A percentile compares a stretch with the other conserved stretches of the same genome.
Evolutionary conservation across 1,140 invertebrate genomes (phyloP).

Genomic region (Ceratosolen fusciceps): DNA sequence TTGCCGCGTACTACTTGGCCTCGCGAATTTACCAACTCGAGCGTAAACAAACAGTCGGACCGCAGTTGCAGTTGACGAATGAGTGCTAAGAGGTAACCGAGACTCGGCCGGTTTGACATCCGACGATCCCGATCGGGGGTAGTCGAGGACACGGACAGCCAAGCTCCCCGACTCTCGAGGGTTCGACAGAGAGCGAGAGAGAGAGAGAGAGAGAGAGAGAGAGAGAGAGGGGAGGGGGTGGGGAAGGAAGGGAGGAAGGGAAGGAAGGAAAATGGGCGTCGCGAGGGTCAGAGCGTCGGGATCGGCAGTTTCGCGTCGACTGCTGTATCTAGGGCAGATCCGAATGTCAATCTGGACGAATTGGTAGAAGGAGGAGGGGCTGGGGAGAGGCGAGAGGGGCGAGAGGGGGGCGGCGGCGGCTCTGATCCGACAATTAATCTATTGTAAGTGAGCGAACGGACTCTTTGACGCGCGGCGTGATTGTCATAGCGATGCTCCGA

Average conservation of each 20-base stretch:
- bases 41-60: neutral
- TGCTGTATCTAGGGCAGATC: constrained; percentile 57
- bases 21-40: neutral
- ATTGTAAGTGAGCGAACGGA: constrained; percentile 52
- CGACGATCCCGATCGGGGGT: neutral
- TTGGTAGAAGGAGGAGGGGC: constrained; percentile 36
- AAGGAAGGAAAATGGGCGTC: neutral
- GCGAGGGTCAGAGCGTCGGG: constrained; percentile 48
- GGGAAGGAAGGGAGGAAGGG: neutral
- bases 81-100: neutral
- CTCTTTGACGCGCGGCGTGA: constrained; percentile 45
- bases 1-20: neutral
- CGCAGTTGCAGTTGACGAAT: neutral
- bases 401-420: neutral
- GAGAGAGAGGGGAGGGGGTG: neutral
- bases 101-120: neutral
- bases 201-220: neutral
- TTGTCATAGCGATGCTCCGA: constrained; percentile 53
- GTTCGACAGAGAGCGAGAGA: neutral
- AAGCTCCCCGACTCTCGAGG: too few relatives aligned
- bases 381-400: neutral
- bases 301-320: constrained; percentile 52
- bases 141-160: neutral
- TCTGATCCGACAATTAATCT: constrained; percentile 55
- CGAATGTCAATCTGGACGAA: constrained; percentile 60